phyloP scores from a whole-genome alignment of 2,797 vertebrate genomes.

The Cyclopterus lumpus region DNA sequence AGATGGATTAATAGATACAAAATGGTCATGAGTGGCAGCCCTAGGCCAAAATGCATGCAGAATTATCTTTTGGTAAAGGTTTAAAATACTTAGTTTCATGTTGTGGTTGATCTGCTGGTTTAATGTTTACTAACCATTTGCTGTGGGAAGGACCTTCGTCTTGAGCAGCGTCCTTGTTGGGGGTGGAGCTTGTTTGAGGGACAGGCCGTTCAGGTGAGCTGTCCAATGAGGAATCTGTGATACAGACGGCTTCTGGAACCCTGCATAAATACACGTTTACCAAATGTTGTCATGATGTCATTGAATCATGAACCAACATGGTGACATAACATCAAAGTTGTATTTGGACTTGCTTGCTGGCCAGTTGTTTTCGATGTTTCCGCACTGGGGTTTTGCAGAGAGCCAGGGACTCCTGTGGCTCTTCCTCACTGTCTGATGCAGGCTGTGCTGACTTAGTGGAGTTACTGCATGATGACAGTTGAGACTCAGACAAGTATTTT shows the following conservation, averaged over 20 bases:
- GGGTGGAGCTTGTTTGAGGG: constrained; percentile 70
- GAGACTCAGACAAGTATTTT: background rate
- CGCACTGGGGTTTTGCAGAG: background rate
- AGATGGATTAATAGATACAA: no score
- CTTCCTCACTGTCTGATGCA: constrained; percentile 17
- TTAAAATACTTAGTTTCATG: no score
- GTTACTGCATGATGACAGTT: constrained; percentile 19
- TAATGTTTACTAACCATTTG: constrained; percentile 61
- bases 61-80: background rate
- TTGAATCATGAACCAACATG: background rate
- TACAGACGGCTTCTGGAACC: background rate
- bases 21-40: background rate
- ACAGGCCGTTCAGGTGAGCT: background rate
- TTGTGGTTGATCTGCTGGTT: background rate
- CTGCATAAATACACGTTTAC: constrained; percentile 30
- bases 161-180: constrained; percentile 32
- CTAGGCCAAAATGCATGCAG: background rate
- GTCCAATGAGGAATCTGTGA: constrained; percentile 48
- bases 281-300: background rate
- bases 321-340: background rate
- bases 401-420: constrained; percentile 2
- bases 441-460: background rate
- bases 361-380: background rate
- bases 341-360: constrained; percentile 44
- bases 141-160: rapidly evolving